Evolutionary conservation across 2,888 invertebrate species (phyloP).

Genomic region (Acanthosoma haemorrhoidale): DNA sequence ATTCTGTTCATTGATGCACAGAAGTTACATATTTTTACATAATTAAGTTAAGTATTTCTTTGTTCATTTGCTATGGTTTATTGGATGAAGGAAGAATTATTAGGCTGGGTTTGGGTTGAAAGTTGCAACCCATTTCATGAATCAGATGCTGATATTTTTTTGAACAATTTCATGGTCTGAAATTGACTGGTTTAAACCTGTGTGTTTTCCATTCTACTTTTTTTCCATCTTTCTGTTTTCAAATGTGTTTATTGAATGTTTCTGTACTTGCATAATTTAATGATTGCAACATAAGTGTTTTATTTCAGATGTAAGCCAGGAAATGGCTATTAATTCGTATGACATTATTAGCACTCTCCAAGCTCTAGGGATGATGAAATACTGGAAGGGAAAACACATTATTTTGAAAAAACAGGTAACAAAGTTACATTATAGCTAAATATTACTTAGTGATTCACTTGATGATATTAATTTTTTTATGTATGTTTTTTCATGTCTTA

Average conservation of each 20-base stretch:
- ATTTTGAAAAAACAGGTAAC: slow-evolving; percentile 86
- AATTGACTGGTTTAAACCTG: neutral
- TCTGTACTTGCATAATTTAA: neutral
- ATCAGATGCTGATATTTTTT: too few relatives aligned
- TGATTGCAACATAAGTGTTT: neutral
- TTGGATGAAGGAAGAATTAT: too few relatives aligned
- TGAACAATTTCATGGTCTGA: neutral
- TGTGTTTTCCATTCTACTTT: neutral
- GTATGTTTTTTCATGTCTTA: too few relatives aligned
- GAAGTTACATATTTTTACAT: too few relatives aligned
- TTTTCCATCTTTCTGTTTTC: neutral
- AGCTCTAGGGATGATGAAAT: slow-evolving; percentile 94
- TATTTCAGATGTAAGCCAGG: slow-evolving; percentile 64
- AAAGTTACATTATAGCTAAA: too few relatives aligned
- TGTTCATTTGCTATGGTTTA: too few relatives aligned
- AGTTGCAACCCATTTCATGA: too few relatives aligned
- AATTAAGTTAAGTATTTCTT: too few relatives aligned
- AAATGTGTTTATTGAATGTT: neutral
- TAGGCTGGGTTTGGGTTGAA: too few relatives aligned
- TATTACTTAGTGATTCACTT: too few relatives aligned
- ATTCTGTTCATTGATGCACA: too few relatives aligned
- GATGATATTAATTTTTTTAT: too few relatives aligned
- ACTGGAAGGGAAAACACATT: slow-evolving; percentile 98
- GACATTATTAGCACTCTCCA: slow-evolving; percentile 97
- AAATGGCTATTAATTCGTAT: slow-evolving; percentile 93